Evolutionary conservation across 2,797 vertebrate genomes (phyloP).

Genomic region (Aeoliscus strigatus): DNA sequence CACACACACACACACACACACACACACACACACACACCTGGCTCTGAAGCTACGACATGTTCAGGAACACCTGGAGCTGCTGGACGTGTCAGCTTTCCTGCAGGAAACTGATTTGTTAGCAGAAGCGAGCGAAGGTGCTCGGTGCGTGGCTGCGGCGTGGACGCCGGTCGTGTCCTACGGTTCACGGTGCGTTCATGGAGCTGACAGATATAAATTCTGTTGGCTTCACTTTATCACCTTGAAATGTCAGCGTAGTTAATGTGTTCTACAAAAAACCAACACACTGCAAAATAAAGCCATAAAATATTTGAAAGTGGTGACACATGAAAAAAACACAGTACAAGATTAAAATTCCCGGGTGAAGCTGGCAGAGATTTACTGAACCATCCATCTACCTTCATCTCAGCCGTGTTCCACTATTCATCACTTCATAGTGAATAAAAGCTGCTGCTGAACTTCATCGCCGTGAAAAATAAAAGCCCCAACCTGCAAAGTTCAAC

Average conservation of each 20-base stretch:
- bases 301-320: constrained; percentile 3
- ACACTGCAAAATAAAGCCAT: background rate
- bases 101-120: constrained; percentile 64
- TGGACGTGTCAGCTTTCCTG: constrained; percentile 45
- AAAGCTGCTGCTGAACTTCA: no score
- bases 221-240: background rate
- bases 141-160: constrained; percentile 29
- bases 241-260: background rate
- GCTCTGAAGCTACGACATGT: constrained; percentile 45
- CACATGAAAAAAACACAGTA: no score
- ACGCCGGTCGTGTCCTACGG: constrained; percentile 24
- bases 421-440: no score
- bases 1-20: constrained; percentile 58
- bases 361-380: no score
- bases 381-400: no score
- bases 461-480: no score
- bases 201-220: background rate
- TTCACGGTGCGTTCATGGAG: constrained; percentile 1
- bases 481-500: no score
- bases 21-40: constrained; percentile 53
- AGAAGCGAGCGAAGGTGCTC: constrained; percentile 37
- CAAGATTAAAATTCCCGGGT: no score
- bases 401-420: no score
- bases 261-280: constrained; percentile 10
- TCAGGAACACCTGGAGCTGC: constrained; percentile 58